Conservation (phyloP, 1,140 invertebrate genomes). For the Antheraea pernyi region DNA sequence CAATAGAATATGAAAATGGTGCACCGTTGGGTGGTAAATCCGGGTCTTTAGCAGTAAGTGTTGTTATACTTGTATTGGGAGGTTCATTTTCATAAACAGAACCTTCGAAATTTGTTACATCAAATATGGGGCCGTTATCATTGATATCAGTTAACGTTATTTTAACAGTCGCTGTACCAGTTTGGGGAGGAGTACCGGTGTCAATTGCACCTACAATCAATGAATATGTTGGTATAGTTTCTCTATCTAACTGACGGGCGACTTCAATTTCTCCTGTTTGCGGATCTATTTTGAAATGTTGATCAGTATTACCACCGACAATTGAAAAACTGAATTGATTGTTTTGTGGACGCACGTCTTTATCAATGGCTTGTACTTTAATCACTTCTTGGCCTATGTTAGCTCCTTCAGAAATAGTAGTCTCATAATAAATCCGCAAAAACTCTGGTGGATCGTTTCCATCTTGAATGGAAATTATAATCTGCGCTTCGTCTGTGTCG, state of each 20-base stretch:
- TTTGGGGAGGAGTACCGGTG: conserved; percentile 91
- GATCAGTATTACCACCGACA: conserved; percentile 89
- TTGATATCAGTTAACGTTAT: conserved; percentile 92
- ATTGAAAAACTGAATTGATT: conserved; percentile 96
- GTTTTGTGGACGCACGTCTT: conserved; percentile 94
- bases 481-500: conserved; percentile 96
- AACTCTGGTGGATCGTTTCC: conserved; percentile 98
- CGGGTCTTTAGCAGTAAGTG: conserved; percentile 90
- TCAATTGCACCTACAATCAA: conserved; percentile 95
- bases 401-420: conserved; percentile 88
- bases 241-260: conserved; percentile 88
- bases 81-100: conserved; percentile 94
- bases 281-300: conserved; percentile 94
- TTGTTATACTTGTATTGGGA: conserved; percentile 90
- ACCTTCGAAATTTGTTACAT: conserved; percentile 84
- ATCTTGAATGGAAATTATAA: conserved; percentile 95
- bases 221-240: conserved; percentile 87
- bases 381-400: conserved; percentile 85
- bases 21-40: conserved; percentile 95
- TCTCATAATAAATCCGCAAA: conserved; percentile 86
- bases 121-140: conserved; percentile 95
- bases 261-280: conserved; percentile 91
- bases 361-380: conserved; percentile 92
- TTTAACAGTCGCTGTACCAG: conserved; percentile 90
- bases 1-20: conserved; percentile 90